These are phyloP conservation scores for Pyrochroa serraticornis DNA, from an alignment of 2,888 invertebrate species.

Conservation along the genomic window DNA sequence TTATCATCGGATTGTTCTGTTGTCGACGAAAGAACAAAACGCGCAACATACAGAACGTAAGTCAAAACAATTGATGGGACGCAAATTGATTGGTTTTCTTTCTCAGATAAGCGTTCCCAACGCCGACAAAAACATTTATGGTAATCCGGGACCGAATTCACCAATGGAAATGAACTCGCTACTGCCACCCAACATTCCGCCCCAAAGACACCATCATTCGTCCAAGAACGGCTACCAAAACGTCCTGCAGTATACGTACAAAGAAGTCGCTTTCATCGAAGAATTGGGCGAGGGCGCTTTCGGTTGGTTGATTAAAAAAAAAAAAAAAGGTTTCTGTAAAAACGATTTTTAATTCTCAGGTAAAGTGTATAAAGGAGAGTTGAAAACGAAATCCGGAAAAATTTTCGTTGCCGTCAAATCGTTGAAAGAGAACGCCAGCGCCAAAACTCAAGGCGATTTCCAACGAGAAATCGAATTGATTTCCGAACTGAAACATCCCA, in stretches of 20 bases:
- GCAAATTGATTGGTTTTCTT: neutral
- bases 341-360: constrained; percentile 55
- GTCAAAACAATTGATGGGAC: constrained; percentile 33
- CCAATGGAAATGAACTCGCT: constrained; percentile 86
- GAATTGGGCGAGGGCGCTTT: constrained; percentile 96
- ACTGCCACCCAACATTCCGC: constrained; percentile 64
- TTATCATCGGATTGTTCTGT: constrained; percentile 59
- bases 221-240: constrained; percentile 56
- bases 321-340: no score
- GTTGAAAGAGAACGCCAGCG: constrained; percentile 88
- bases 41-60: constrained; percentile 68
- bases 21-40: constrained; percentile 61
- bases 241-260: constrained; percentile 85
- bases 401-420: constrained; percentile 93
- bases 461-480: constrained; percentile 93
- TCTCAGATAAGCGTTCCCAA: constrained; percentile 68
- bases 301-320: constrained; percentile 59
- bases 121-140: constrained; percentile 82
- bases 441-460: constrained; percentile 91
- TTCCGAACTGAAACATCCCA: constrained; percentile 92
- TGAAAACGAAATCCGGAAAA: constrained; percentile 73
- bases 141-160: constrained; percentile 72
- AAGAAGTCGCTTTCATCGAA: constrained; percentile 85
- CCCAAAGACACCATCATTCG: constrained; percentile 51
- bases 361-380: constrained; percentile 94